Evolutionary conservation across 2,888 invertebrate species (phyloP).

Genomic region (Orthosia cruda): DNA sequence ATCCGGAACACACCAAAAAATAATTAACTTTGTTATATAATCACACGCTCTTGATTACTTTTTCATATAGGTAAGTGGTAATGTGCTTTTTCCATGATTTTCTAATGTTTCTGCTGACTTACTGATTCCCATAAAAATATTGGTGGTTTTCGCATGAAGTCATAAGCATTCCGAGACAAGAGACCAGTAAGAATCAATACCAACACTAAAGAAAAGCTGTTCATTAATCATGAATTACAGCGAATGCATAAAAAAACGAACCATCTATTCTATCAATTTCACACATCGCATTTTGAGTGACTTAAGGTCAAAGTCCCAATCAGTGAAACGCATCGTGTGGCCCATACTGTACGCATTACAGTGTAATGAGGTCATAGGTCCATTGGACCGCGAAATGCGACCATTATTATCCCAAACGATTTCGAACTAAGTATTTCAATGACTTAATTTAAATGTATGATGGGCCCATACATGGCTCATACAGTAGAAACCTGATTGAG

Average conservation of each 20-base stretch:
- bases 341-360: conserved; percentile 69
- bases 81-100: neutral
- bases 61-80: too few relatives aligned
- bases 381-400: conserved; percentile 81
- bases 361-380: conserved; percentile 75
- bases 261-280: conserved; percentile 23
- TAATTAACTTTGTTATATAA: too few relatives aligned
- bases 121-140: too few relatives aligned
- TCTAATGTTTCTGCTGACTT: neutral
- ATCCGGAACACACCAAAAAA: too few relatives aligned
- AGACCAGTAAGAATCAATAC: neutral
- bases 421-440: conserved; percentile 74
- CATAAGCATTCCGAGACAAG: neutral
- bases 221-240: neutral
- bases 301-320: conserved; percentile 69
- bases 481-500: conserved; percentile 53
- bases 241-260: conserved; percentile 4
- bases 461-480: conserved; percentile 32
- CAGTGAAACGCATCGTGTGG: conserved; percentile 76
- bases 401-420: conserved; percentile 69
- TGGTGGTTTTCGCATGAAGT: too few relatives aligned
- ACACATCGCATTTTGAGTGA: conserved; percentile 50
- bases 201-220: too few relatives aligned
- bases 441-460: conserved; percentile 78
- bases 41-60: too few relatives aligned